Percentiles rank a stretch among this genome's conserved stretches.
These are phyloP conservation scores for Petaurus breviceps DNA, from an alignment of 2,113 vertebrate genomes.

Conservation along the genomic window DNA sequence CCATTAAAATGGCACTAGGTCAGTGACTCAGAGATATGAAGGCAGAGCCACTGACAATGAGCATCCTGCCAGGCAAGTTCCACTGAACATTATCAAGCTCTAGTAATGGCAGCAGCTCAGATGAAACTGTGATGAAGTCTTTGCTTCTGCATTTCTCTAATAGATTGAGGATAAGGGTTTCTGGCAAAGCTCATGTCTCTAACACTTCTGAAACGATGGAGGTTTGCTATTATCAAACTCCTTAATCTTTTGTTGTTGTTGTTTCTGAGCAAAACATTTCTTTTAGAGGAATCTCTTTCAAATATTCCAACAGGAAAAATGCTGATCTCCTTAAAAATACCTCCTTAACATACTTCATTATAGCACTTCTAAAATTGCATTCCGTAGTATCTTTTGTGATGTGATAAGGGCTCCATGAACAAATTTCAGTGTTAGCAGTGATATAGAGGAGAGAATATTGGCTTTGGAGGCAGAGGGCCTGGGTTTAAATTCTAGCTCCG, in stretches of 20 bases:
- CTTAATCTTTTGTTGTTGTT: neutral
- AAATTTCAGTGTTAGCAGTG: neutral
- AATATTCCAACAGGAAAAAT: neutral
- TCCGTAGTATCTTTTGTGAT: neutral
- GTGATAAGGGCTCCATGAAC: neutral
- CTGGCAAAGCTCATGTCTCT: neutral
- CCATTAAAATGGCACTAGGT: conserved; percentile 3
- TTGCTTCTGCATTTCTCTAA: neutral
- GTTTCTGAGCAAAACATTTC: neutral
- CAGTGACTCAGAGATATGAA: conserved; percentile 46
- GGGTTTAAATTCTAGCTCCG: neutral
- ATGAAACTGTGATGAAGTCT: neutral
- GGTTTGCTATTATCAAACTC: neutral
- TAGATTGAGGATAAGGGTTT: neutral
- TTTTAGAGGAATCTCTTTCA: neutral
- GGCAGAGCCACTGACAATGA: conserved; percentile 4
- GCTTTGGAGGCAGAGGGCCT: neutral
- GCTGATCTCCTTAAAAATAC: neutral
- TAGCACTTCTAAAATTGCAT: neutral
- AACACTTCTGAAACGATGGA: neutral
- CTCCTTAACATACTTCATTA: neutral
- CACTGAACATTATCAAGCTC: neutral
- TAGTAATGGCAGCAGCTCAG: neutral
- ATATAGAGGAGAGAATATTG: neutral
- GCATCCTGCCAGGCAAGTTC: neutral